Evolutionary conservation across 2,888 invertebrate species (phyloP), one percentile per base, ranked within the genome.

Genomic region (Meiosimyza decipiens): DNA sequence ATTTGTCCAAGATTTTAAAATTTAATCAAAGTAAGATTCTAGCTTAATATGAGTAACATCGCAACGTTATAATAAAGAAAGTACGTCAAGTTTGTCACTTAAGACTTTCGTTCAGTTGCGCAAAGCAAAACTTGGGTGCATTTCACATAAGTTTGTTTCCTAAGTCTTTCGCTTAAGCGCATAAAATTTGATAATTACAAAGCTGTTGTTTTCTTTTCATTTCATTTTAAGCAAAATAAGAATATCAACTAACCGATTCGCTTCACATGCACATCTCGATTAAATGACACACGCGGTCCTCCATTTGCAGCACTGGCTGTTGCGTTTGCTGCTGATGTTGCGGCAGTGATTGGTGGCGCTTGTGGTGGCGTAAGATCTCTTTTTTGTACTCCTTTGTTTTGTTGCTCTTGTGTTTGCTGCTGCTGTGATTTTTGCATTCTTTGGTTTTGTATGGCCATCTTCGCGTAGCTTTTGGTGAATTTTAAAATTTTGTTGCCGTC

Each of bases 211-310:
- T 49, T 3, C 11, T 55, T 16, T n/a, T 22, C 22, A 16, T 55
- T 15, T 40, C 40, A 40, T 40, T 40, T 40, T 40, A 71, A 54
- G 9, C 15, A 71, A 65, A n/a, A 49, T 68, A 71, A 49, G 70
- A 73, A 57, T 13, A 69, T 18, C 73, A 54, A 88, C 92, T 91
- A 91, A 94, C 94, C 94, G 89, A 95, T 95, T 89, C 95, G 90
- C 88, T 95, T 95, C 86, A 95, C 93, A 89, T 94, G 94, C 84
- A 95, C 95, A 91, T 95, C 95, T 88, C 94, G 91, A 90, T 95
- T 95, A 90, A 95, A 95, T 87, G 95, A 95, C 83, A 95, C 95
- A 82, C 91, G 90, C 79, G 89, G 93, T 88, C 91, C 92, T 88
- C 91, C 92, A 87, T 87, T 87, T 47, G 78, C 66, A 15, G 68